Base-by-base conservation (phyloP, 23 tunicate species). In the Styela plicata region DNA sequence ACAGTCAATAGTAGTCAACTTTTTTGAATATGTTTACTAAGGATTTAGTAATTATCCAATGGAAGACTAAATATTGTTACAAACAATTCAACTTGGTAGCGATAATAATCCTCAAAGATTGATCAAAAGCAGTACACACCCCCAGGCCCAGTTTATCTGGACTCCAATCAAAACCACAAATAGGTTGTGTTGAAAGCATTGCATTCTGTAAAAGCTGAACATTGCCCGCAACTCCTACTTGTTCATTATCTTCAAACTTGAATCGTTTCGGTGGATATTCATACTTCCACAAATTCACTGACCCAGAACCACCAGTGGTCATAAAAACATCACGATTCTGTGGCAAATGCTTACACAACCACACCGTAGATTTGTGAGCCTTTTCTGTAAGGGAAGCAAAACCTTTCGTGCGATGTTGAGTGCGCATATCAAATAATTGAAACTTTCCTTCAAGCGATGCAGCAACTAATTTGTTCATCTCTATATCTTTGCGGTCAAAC, bases 291-390 rank as follows among this genome's bases (percentile, higher is more conserved):
- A 93, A 71, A 36, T 83, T 84, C n/a, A 93, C 34, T 18, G 93
- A 88, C 21, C 98, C 98, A n/a, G 93, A 74, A 27, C 99, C 99
- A 1, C 99, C 99, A 23, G 99, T 89, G 2, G 99, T 95, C 96
- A 90, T 84, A 52, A 89, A 95, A 67, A 95, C 88, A 62, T 95
- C 99, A 1, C 99, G 88, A 64, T 95, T 95, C 75, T 95, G 99
- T 10, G 99, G 99, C 36, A 95, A 80, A 80, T 95, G 99, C 33
- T 53, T 83, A 3, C 89, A 83, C 29, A 90, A 78, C 99, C 99
- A 95, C 22, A 89, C 96, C 13, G 99, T 95, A 17, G 99, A 89
- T 32, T 93, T 93, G 84, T 93, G 98, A 52, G 98, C 98, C 76
- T 93, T 93, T 77, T 93, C 98, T 3, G 85, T 33, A 17, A 93